phyloP scores from a whole-genome alignment of 2,113 vertebrate species.

The Garra rufa region DNA sequence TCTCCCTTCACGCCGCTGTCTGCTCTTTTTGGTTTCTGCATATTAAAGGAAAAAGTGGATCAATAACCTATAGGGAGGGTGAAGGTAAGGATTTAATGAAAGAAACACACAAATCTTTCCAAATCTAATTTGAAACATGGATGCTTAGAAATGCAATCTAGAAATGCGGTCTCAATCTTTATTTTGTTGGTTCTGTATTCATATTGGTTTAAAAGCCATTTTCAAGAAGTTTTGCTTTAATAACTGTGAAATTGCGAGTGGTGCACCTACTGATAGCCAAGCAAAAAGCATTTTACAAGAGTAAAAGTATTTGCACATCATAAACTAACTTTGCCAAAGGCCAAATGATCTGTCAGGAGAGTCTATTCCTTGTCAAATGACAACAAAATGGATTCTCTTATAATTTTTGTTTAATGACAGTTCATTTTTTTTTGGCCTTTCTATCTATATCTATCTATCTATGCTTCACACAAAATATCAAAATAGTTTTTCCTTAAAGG shows the following conservation, averaged over 20 bases:
- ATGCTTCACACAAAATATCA: neutral
- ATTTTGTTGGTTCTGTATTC: neutral
- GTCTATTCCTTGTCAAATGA: neutral
- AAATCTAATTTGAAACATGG: neutral
- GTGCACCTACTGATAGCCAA: neutral
- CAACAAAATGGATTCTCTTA: neutral
- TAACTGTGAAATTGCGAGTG: neutral
- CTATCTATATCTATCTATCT: neutral
- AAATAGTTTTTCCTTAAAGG: no score
- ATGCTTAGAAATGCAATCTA: neutral
- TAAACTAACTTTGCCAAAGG: neutral
- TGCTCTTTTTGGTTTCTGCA: neutral
- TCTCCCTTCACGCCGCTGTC: neutral
- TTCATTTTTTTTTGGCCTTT: no score
- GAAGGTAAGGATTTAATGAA: neutral
- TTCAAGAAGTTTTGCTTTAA: neutral
- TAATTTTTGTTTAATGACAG: neutral
- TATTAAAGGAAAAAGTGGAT: neutral
- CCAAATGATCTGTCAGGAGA: neutral
- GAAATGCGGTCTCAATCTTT: neutral
- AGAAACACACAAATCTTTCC: neutral
- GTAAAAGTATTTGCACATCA: neutral
- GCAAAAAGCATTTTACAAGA: neutral
- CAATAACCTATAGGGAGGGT: neutral
- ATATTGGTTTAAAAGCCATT: neutral